These are phyloP conservation scores for Cetoscarus ocellatus DNA, from an alignment of 2,797 vertebrate genomes.

Conservation along the genomic window DNA sequence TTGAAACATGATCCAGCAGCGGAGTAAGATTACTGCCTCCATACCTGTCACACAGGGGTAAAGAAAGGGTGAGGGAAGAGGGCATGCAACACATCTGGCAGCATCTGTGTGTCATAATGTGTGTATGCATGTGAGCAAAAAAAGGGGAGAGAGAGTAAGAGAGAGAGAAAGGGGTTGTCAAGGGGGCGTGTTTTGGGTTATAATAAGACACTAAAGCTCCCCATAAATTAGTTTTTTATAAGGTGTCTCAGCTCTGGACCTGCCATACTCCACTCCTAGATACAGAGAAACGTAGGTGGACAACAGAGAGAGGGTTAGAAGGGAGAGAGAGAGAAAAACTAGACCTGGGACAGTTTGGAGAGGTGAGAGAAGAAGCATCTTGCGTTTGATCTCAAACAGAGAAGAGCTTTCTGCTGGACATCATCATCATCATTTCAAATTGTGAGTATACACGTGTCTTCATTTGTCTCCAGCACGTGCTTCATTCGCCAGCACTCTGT, in stretches of 20 bases:
- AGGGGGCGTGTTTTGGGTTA: conserved; percentile 37
- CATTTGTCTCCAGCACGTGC: conserved; percentile 32
- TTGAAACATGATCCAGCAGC: conserved; percentile 28
- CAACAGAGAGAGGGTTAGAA: conserved; percentile 8
- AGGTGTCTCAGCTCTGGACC: conserved; percentile 35
- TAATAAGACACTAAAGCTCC: conserved; percentile 27
- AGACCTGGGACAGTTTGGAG: conserved; percentile 22
- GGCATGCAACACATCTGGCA: conserved; percentile 65
- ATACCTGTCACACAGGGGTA: conserved; percentile 20
- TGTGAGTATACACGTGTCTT: conserved; percentile 71
- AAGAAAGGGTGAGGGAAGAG: conserved; percentile 24
- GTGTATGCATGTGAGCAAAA: conserved; percentile 18
- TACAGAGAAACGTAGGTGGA: conserved; percentile 17
- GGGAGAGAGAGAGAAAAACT: conserved; percentile 19
- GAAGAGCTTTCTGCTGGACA: conserved; percentile 45
- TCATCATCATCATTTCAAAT: conserved; percentile 37
- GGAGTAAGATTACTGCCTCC: conserved; percentile 1
- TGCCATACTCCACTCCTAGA: conserved; percentile 35
- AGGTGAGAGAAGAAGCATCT: conserved; percentile 34
- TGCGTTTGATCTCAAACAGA: conserved; percentile 28
- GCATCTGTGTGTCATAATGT: conserved; percentile 51
- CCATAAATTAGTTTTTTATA: conserved; percentile 25
- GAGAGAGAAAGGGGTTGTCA: conserved; percentile 24
- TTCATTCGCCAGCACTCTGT: not conserved
- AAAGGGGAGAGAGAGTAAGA: conserved; percentile 29